These are phyloP conservation scores for Proterorhinus semilunaris DNA, from an alignment of 2,113 vertebrate genomes.

Conservation along the genomic window DNA sequence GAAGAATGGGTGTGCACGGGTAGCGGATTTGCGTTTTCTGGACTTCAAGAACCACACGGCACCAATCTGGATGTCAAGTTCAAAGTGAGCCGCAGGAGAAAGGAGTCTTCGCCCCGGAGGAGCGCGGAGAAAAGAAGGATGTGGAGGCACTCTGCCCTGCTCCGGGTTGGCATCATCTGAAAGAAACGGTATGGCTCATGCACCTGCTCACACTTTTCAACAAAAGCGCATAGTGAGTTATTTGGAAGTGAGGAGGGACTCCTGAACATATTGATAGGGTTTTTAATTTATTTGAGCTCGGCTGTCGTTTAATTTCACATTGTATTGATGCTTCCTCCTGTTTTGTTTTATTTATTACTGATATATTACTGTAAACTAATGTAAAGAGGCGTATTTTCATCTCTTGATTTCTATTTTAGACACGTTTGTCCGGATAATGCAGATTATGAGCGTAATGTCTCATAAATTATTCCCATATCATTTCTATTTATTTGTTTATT, in stretches of 20 bases:
- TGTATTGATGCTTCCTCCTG: too few species aligned
- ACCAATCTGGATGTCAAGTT: conserved; percentile 55
- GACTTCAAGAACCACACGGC: conserved; percentile 1
- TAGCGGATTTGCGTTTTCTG: not conserved
- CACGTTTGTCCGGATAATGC: too few species aligned
- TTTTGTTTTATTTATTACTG: too few species aligned
- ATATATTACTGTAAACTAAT: too few species aligned
- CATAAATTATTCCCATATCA: too few species aligned
- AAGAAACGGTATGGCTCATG: conserved; percentile 22
- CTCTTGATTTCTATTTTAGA: too few species aligned
- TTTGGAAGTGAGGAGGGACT: not conserved
- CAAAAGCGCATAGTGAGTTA: conserved; percentile 18
- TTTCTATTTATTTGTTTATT: too few species aligned
- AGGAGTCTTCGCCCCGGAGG: conserved; percentile 48
- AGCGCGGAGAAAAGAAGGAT: conserved; percentile 14
- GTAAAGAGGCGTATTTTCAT: too few species aligned
- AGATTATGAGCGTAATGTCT: too few species aligned
- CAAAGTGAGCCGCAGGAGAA: conserved; percentile 37
- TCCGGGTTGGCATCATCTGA: conserved; percentile 36
- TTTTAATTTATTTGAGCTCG: too few species aligned
- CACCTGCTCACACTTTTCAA: conserved; percentile 4
- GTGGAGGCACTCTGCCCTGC: conserved; percentile 39
- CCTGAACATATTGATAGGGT: too few species aligned
- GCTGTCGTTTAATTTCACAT: too few species aligned
- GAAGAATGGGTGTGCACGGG: conserved; percentile 35